Evolutionary conservation across 92 coral and sea anemone genomes (phyloP).

Genomic region (Epizoanthus illoricatus): DNA sequence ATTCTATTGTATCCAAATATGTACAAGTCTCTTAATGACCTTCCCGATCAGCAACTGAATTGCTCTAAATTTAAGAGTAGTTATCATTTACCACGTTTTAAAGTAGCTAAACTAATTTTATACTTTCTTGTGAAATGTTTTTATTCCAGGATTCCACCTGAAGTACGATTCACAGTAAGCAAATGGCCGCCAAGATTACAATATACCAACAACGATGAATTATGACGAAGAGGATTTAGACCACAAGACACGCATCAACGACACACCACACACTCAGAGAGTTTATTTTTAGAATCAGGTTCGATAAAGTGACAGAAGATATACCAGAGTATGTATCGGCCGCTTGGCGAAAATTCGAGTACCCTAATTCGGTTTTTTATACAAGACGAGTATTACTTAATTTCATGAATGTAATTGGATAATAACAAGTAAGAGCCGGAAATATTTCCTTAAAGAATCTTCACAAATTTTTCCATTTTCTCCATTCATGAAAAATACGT

Average conservation of each 20-base stretch:
- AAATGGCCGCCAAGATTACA: background rate
- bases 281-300: slow-evolving; percentile 5
- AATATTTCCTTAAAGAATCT: background rate
- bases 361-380: background rate
- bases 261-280: slow-evolving; percentile 4
- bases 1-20: too few relatives aligned
- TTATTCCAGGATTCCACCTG: slow-evolving; percentile 10
- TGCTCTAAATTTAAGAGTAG: too few relatives aligned
- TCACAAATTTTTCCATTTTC: background rate
- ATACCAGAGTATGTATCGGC: too few relatives aligned
- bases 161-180: slow-evolving; percentile 24
- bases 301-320: background rate
- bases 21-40: too few relatives aligned
- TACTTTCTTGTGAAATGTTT: background rate
- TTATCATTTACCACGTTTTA: background rate
- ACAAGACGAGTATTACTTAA: background rate
- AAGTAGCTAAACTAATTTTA: too few relatives aligned
- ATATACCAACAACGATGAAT: background rate
- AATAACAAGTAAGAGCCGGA: background rate
- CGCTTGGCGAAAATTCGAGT: background rate
- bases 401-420: background rate
- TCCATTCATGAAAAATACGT: background rate
- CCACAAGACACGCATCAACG: background rate
- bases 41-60: too few relatives aligned
- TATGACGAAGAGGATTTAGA: background rate